These are phyloP conservation scores for Erythrocercus mccallii DNA, from an alignment of 2,113 vertebrate species.

Conservation along the genomic window DNA sequence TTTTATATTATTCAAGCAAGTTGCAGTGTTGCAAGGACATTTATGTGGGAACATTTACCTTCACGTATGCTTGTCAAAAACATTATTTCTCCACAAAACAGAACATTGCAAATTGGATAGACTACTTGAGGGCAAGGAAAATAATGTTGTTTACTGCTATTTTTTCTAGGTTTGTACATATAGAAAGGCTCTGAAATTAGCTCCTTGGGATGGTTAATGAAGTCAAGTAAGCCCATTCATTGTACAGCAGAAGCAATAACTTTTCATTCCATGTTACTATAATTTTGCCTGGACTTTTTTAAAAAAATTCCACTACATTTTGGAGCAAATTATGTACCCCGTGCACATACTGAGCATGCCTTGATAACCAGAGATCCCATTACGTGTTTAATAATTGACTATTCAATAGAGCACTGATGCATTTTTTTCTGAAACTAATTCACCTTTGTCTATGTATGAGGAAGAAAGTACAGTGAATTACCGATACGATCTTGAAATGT, in stretches of 20 bases:
- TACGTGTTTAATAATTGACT: constrained; percentile 78
- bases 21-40: background rate
- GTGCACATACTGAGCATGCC: constrained; percentile 52
- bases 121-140: background rate
- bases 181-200: background rate
- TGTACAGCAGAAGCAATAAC: background rate
- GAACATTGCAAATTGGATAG: background rate
- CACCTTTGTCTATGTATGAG: constrained; percentile 70
- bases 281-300: constrained; percentile 35
- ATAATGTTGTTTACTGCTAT: background rate
- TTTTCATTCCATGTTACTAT: constrained; percentile 39
- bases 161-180: background rate
- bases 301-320: constrained; percentile 14
- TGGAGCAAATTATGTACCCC: constrained; percentile 43
- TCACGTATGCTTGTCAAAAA: background rate
- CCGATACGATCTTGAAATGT: constrained; percentile 25
- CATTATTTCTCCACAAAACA: background rate
- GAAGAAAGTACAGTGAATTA: constrained; percentile 64
- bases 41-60: background rate
- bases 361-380: constrained; percentile 66
- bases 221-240: background rate
- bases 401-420: constrained; percentile 70
- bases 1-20: background rate
- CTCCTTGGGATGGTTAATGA: background rate
- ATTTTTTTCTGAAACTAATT: constrained; percentile 78